A percentile compares a stretch with the other conserved stretches of the same genome.
These are phyloP conservation scores for Leptonema lineaticorne DNA, from an alignment of 1,140 invertebrate species.

Conservation along the genomic window DNA sequence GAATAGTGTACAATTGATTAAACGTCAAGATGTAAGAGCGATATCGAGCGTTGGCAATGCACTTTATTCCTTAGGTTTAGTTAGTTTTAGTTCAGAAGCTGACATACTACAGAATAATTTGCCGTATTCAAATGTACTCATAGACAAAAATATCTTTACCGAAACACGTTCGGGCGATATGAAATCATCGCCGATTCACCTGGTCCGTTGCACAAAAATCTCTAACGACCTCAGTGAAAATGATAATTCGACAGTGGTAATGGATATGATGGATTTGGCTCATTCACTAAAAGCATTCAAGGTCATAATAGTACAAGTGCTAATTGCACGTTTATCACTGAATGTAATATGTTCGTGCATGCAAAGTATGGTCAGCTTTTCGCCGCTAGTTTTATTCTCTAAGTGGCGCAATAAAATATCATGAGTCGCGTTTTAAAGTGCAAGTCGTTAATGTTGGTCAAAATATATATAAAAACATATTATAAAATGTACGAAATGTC, in stretches of 20 bases:
- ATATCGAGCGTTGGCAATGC: slow-evolving; percentile 29
- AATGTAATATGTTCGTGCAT: slow-evolving; percentile 55
- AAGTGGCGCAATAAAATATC: slow-evolving; percentile 71
- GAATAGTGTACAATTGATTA: background rate
- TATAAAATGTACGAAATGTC: too few relatives aligned
- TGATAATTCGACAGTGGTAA: slow-evolving; percentile 27
- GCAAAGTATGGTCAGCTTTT: slow-evolving; percentile 45
- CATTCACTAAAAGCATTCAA: slow-evolving; percentile 48
- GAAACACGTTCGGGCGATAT: background rate
- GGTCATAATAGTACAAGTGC: slow-evolving; percentile 50
- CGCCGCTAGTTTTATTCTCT: slow-evolving; percentile 62
- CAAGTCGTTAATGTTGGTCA: slow-evolving; percentile 36
- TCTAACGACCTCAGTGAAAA: background rate
- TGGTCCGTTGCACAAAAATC: background rate
- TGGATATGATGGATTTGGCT: slow-evolving; percentile 43
- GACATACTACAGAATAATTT: slow-evolving; percentile 24
- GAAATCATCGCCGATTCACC: background rate
- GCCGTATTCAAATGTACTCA: slow-evolving; percentile 28
- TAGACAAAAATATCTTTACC: background rate
- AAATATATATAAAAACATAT: background rate
- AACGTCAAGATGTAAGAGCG: slow-evolving; percentile 21
- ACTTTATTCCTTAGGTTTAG: slow-evolving; percentile 30
- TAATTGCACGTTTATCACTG: slow-evolving; percentile 50
- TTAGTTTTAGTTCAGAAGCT: slow-evolving; percentile 32
- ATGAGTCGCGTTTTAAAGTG: slow-evolving; percentile 52